Conservation (phyloP, 2,113 vertebrate species). For the Nerophis ophidion region DNA sequence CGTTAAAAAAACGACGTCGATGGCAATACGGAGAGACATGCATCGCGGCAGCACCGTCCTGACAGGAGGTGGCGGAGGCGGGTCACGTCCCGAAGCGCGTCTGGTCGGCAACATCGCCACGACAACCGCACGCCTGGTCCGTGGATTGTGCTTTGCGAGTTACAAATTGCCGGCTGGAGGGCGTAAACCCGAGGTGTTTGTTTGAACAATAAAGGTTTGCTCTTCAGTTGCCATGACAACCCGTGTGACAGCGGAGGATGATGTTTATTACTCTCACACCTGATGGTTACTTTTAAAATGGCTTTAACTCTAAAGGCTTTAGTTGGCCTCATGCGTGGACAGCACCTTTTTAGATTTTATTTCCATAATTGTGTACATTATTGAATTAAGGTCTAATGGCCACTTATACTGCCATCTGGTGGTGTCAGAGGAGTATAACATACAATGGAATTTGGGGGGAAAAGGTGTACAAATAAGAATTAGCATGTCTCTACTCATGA, state of each 20-base stretch:
- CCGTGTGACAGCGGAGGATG: constrained; percentile 28
- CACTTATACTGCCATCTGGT: too few relatives aligned
- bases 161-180: constrained; percentile 11
- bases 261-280: constrained; percentile 28
- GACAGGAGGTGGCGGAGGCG: constrained; percentile 30
- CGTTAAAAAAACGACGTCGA: constrained; percentile 64
- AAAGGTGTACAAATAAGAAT: too few relatives aligned
- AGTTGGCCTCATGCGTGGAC: too few relatives aligned
- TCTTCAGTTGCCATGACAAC: constrained; percentile 51
- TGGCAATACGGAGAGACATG: constrained; percentile 43
- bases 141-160: neutral
- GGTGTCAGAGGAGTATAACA: too few relatives aligned
- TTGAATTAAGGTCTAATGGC: too few relatives aligned
- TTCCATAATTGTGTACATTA: too few relatives aligned
- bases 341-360: too few relatives aligned
- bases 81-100: constrained; percentile 31
- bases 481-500: too few relatives aligned
- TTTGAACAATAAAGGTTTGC: constrained; percentile 34
- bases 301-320: too few relatives aligned
- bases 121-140: constrained; percentile 2
- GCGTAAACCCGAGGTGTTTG: constrained; percentile 29
- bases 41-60: constrained; percentile 30
- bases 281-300: constrained; percentile 13
- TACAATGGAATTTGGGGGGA: too few relatives aligned
- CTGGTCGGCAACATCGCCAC: neutral